A percentile compares a stretch with the other conserved stretches of the same genome.
phyloP scores from a whole-genome alignment of 1,140 invertebrate genomes.

The Scaptodrosophila lebanonensis region DNA sequence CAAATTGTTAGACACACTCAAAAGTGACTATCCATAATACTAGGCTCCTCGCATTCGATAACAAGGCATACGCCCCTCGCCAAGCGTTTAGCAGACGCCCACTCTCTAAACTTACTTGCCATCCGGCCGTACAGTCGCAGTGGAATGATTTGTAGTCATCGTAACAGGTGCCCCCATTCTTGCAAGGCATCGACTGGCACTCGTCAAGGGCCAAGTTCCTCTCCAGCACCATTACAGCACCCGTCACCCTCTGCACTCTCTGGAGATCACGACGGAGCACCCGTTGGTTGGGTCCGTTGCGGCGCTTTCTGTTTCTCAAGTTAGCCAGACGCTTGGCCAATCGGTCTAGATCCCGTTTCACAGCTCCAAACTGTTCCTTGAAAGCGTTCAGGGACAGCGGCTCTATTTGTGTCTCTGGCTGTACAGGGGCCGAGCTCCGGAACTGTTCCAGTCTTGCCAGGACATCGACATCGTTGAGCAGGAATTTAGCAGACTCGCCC shows the following conservation, averaged over 20 bases:
- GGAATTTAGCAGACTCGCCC: slow-evolving; percentile 43
- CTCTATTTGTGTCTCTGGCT: slow-evolving; percentile 10
- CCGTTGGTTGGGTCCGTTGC: slow-evolving; percentile 6
- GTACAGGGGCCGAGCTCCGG: slow-evolving; percentile 6
- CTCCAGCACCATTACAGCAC: slow-evolving; percentile 9
- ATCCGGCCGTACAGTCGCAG: slow-evolving; percentile 86
- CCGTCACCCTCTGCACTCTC: slow-evolving; percentile 16
- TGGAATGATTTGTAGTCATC: slow-evolving; percentile 85
- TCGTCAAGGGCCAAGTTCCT: slow-evolving; percentile 77
- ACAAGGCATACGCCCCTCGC: slow-evolving; percentile 48
- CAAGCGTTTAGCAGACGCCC: slow-evolving; percentile 29
- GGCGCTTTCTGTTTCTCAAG: slow-evolving; percentile 22
- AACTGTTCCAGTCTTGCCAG: slow-evolving; percentile 27
- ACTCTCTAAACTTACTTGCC: slow-evolving; percentile 82
- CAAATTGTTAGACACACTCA: too few relatives aligned
- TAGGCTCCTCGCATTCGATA: neutral
- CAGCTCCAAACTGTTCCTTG: slow-evolving; percentile 32
- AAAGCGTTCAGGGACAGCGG: slow-evolving; percentile 28
- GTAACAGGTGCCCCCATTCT: slow-evolving; percentile 89
- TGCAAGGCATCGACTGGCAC: slow-evolving; percentile 86
- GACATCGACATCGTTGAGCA: slow-evolving; percentile 52
- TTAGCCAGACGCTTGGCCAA: slow-evolving; percentile 20
- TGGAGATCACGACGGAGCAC: slow-evolving; percentile 32
- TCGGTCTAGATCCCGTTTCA: slow-evolving; percentile 26
- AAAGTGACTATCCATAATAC: too few relatives aligned